A percentile compares a stretch with the other conserved stretches of the same genome.
Conservation (phyloP, 2,797 vertebrate species). For the Parambassis ranga region DNA sequence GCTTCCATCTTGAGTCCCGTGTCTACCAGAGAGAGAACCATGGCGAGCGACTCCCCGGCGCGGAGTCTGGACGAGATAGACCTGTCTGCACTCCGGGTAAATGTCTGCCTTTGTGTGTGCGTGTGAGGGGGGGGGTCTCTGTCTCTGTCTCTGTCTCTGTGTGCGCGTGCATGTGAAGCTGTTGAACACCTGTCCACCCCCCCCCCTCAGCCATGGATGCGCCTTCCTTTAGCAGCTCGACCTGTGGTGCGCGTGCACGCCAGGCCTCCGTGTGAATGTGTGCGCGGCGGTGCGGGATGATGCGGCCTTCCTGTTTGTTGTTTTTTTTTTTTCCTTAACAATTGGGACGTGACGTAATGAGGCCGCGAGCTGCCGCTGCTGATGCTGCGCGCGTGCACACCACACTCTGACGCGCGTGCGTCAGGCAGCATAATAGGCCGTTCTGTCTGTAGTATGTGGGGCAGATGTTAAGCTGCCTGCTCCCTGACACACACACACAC, state of each 20-base stretch:
- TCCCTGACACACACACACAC: slow-evolving; percentile 27
- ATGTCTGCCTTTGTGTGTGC: slow-evolving; percentile 4
- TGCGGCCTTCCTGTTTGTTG: slow-evolving; percentile 36
- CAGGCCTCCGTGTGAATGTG: too few species aligned
- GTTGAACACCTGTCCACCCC: slow-evolving; percentile 51
- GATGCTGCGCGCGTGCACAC: slow-evolving; percentile 27
- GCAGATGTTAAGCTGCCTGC: slow-evolving; percentile 63
- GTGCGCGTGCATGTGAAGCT: slow-evolving; percentile 16
- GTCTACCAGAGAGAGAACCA: slow-evolving; percentile 79
- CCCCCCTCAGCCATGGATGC: slow-evolving; percentile 18
- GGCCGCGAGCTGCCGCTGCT: slow-evolving; percentile 25
- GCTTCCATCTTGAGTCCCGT: slow-evolving; percentile 72
- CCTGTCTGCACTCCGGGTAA: slow-evolving; percentile 94
- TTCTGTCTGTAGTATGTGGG: slow-evolving; percentile 53
- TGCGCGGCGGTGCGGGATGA: slow-evolving; percentile 12
- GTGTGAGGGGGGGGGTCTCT: slow-evolving; percentile 1
- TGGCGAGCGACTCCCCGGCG: slow-evolving; percentile 97
- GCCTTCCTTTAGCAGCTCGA: slow-evolving; percentile 17
- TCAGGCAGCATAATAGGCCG: slow-evolving; percentile 29
- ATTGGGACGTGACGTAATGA: slow-evolving; percentile 64
- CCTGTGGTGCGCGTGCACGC: slow-evolving; percentile 2
- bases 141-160: background rate
- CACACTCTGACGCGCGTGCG: slow-evolving; percentile 19
- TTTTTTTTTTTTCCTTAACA: slow-evolving; percentile 53
- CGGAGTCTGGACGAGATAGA: slow-evolving; percentile 97